phyloP scores from a whole-genome alignment of 2,113 vertebrate genomes.

The Oncorhynchus keta region DNA sequence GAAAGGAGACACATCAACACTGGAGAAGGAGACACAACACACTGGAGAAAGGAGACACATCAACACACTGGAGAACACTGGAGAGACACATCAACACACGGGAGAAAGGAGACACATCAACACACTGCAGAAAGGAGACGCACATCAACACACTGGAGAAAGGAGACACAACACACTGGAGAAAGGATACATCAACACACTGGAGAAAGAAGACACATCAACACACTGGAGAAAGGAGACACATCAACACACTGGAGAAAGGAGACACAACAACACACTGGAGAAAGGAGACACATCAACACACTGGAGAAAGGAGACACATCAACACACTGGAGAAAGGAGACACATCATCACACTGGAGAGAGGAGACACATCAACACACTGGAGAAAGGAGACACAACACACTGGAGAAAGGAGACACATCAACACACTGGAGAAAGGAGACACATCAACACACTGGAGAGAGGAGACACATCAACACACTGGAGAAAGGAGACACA shows the following conservation, averaged over 20 bases:
- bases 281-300: conserved; percentile 31
- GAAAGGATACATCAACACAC: conserved; percentile 20
- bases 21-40: no score
- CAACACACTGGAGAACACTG: conserved; percentile 81
- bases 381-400: no score
- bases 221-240: conserved; percentile 77
- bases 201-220: no score
- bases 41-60: no score
- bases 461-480: conserved; percentile 23
- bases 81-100: conserved; percentile 15
- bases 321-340: no score
- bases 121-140: conserved; percentile 78
- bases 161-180: conserved; percentile 75
- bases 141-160: conserved; percentile 11
- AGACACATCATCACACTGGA: conserved; percentile 18
- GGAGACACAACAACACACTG: conserved; percentile 13
- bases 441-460: conserved; percentile 79
- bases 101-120: no score
- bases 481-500: not conserved
- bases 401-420: no score
- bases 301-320: conserved; percentile 84
- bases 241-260: no score
- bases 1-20: conserved; percentile 20
- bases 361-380: no score
- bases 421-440: no score